Evolutionary conservation across 2,797 vertebrate species (phyloP).

Genomic region (Siniperca undulata): DNA sequence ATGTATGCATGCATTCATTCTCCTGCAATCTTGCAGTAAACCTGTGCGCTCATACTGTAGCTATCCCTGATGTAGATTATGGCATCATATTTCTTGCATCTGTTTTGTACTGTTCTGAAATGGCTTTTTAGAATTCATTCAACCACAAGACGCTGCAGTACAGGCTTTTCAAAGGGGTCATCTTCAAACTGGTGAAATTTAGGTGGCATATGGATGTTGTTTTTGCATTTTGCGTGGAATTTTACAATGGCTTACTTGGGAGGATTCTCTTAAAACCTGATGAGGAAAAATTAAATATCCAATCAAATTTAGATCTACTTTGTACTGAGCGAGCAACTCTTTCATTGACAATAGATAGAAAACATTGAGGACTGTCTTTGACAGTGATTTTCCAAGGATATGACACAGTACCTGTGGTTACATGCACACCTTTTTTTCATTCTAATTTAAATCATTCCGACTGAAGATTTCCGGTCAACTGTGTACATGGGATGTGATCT

Average conservation of each 20-base stretch:
- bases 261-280: constrained; percentile 1
- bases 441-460: neutral
- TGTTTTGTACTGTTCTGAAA: neutral
- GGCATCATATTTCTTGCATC: no score
- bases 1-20: neutral
- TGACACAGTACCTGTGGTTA: neutral
- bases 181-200: constrained; percentile 12
- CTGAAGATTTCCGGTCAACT: neutral
- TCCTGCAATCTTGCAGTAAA: neutral
- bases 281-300: neutral
- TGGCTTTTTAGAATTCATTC: neutral
- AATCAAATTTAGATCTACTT: constrained; percentile 10
- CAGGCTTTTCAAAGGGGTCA: neutral
- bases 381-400: neutral
- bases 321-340: neutral
- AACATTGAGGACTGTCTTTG: neutral
- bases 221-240: neutral
- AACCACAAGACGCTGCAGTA: neutral
- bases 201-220: neutral
- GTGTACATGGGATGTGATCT: no score
- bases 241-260: neutral
- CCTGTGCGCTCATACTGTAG: no score
- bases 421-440: neutral
- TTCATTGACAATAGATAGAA: neutral
- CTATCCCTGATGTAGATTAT: neutral